Base-by-base conservation (phyloP, 2,113 vertebrate species). In the Pagrus major region DNA sequence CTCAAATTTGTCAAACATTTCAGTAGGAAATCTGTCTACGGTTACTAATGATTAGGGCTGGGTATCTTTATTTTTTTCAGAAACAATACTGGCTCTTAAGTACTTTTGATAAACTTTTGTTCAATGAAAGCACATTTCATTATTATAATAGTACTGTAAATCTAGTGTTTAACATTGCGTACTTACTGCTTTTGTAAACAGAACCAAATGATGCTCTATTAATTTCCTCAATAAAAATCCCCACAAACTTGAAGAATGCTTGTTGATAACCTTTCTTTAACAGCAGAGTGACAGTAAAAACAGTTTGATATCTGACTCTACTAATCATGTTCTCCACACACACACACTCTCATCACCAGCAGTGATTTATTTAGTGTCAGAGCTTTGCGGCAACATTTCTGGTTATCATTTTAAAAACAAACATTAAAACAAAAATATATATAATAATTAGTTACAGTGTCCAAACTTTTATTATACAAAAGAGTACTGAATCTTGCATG, bases 381-480 rank as follows among this genome's bases (percentile, higher is more conserved):
- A 86, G 54, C 65, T 81, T 84, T 80, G 79, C 89, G 87, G 85
- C 80, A 85, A 89, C 78, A 90, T 82, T 47, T 90, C 81, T 75
- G 78, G 76, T 87, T 80, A 68, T 81, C 65, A 79, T 86, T 92
- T 93, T 93, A 90, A 92, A 94, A 93, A 90, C 88, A 89, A 90
- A 91, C 75, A 80, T 81, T 81, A 89, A 91, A 92, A 91, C 83
- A 88, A 91, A 92, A 88, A 93, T 90, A 92, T 88, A 88, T 85
- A 90, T 82, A 94, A 87, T 89, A 94, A 87, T 89, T 93, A 93
- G 77, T 87, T 94, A 94, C 94, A 95, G 85, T 91, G 90, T 88
- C 91, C 82, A 90, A 92, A 92, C 91, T 78, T 93, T n/a, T 86
- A 87, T 94, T 80, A 86, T 94, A 94, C 79, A 94, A 94, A 95